Conservation (phyloP, 2,888 invertebrate species). For the Smittia aterrima region DNA sequence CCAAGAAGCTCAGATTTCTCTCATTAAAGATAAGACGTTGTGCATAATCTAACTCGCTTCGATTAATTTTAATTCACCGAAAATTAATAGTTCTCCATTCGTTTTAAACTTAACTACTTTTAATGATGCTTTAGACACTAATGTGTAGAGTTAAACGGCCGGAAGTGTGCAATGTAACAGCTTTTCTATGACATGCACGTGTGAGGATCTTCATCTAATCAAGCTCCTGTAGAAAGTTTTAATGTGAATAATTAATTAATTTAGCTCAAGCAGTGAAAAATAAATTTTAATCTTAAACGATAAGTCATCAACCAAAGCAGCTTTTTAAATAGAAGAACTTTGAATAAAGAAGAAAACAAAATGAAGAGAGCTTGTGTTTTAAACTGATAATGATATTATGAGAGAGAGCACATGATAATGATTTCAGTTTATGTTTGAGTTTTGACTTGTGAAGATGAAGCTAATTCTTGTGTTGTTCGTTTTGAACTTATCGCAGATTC, state of each 20-base stretch:
- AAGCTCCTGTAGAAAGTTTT: neutral
- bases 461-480: too few relatives aligned
- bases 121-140: neutral
- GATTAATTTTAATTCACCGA: neutral
- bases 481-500: neutral
- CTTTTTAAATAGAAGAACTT: neutral
- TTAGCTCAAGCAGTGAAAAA: neutral
- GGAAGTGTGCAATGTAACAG: conserved; percentile 41
- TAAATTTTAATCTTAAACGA: neutral
- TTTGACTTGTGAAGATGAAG: neutral
- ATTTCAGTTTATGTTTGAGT: neutral
- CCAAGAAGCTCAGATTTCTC: conserved; percentile 75
- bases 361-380: neutral
- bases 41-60: conserved; percentile 59
- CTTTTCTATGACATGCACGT: conserved; percentile 26
- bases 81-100: neutral
- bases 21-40: conserved; percentile 60
- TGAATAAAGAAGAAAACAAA: neutral
- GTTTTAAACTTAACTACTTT: neutral
- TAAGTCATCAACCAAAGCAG: neutral
- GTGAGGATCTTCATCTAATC: neutral
- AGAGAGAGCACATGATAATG: neutral
- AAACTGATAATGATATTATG: neutral
- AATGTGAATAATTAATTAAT: neutral
- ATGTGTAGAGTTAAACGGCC: too few relatives aligned